These are phyloP conservation scores for Penaeus chinensis DNA, from an alignment of 1,140 invertebrate species.

Conservation along the genomic window DNA sequence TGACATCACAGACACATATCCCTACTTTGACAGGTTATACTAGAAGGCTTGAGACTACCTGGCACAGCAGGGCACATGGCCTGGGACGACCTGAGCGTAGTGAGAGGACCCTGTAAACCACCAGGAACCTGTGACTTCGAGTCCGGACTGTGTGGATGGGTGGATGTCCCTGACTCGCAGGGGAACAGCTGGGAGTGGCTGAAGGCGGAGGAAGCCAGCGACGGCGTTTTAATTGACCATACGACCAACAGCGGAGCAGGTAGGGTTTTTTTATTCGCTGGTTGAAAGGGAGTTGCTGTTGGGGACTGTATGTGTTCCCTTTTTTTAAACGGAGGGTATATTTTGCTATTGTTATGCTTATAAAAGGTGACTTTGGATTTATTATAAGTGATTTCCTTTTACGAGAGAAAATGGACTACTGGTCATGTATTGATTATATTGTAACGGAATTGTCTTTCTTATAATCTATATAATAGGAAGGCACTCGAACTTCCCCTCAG, in stretches of 20 bases:
- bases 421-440: no score
- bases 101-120: conserved; percentile 23
- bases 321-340: no score
- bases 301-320: no score
- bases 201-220: conserved; percentile 38
- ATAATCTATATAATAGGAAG: no score
- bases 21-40: conserved; percentile 15
- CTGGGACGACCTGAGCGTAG: conserved; percentile 43
- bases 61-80: conserved; percentile 42
- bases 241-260: conserved; percentile 34
- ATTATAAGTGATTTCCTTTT: no score
- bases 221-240: conserved; percentile 35
- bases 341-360: no score
- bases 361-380: no score
- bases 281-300: no score
- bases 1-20: not conserved
- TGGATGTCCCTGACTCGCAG: not conserved
- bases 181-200: conserved; percentile 46
- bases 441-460: no score
- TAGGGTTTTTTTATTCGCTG: not conserved
- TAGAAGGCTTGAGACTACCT: conserved; percentile 24
- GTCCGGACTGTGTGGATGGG: conserved; percentile 39
- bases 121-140: conserved; percentile 53
- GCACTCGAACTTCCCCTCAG: no score
- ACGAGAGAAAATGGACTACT: no score